Base-by-base conservation (phyloP, 2,888 invertebrate genomes). In the Aradus depressus region DNA sequence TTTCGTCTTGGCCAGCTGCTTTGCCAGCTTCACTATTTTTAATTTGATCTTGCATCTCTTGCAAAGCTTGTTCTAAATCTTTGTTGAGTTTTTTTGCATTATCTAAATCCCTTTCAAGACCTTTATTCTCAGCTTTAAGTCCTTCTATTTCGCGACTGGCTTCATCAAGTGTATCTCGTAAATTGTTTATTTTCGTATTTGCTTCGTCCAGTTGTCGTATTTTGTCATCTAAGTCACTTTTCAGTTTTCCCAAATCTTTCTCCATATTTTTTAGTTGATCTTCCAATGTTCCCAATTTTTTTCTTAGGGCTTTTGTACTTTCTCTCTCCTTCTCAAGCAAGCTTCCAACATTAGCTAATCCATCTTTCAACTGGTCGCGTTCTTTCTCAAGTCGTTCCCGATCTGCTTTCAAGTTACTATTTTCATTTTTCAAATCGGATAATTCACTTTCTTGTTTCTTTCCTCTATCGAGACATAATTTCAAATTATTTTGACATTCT, bases 371-470 rank as follows among this genome's bases (percentile, higher is more conserved):
- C 37, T 47, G 31, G 28, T 44, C 42, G 3, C 49, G 43, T 14
- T 54, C 51, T 10, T 39, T 42, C 4, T 50, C 41, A 12, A 48
- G 23, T 35, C 52, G 49, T n/a, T 52, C 42, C 18, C 34, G 28
- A 16, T 47, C 37, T 6, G 5, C 22, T 22, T 49, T 28, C 28
- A 52, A 18, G 14, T 21, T 44, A 12, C 19, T 45, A 12, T 49
- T n/a, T 28, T 50, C 44, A 10, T 23, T 32, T 21, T 54, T 49
- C 18, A 44, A 19, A 22, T 49, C 28, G 3, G 26, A 28, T 14
- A 53, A 10, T 31, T 56, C 53, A 22, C 49, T 35, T 35, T 34
- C 34, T 3, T 53, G 32, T 5, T 26, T 28, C 2, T 34, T 34
- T n/a, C 35, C 31, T 25, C 54, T 53, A 5, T 51, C 51, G 22